A percentile compares a stretch with the other conserved stretches of the same genome.
These are phyloP conservation scores for Papilio aristodemus DNA, from an alignment of 1,140 invertebrate species.

Conservation along the genomic window DNA sequence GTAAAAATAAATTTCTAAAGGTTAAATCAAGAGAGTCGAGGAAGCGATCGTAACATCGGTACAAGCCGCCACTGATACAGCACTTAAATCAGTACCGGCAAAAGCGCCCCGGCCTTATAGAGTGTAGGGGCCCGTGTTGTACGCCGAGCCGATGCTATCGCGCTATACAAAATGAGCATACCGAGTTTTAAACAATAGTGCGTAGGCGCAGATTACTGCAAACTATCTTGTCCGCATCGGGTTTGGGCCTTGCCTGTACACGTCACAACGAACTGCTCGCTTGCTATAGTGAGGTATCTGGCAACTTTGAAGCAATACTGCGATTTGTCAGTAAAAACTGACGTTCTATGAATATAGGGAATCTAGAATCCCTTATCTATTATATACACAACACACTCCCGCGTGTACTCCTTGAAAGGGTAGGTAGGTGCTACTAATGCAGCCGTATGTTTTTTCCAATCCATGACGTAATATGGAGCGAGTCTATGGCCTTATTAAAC, in stretches of 20 bases:
- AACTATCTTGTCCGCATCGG: slow-evolving; percentile 43
- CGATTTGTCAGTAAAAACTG: too few relatives aligned
- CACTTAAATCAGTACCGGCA: slow-evolving; percentile 23
- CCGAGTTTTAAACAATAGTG: slow-evolving; percentile 63
- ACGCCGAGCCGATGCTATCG: slow-evolving; percentile 43
- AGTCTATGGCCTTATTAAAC: too few relatives aligned
- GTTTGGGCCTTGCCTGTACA: slow-evolving; percentile 14
- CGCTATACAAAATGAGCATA: slow-evolving; percentile 53
- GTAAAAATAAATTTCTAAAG: too few relatives aligned
- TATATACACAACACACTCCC: too few relatives aligned
- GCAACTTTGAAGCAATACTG: not conserved
- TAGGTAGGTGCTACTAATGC: too few relatives aligned
- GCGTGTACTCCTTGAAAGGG: too few relatives aligned
- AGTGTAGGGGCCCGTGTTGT: slow-evolving; percentile 42
- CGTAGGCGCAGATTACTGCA: slow-evolving; percentile 62
- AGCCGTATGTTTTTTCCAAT: too few relatives aligned
- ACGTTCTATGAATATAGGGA: too few relatives aligned
- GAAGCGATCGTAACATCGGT: slow-evolving; percentile 9
- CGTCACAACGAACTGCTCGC: slow-evolving; percentile 6
- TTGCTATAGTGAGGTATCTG: not conserved
- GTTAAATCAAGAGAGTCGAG: not conserved
- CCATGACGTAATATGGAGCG: too few relatives aligned
- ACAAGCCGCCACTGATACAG: slow-evolving; percentile 20
- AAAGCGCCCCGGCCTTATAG: slow-evolving; percentile 44
- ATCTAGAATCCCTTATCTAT: too few relatives aligned